Conservation (phyloP, 2,113 vertebrate species). For the Xenopus tropicalis region UCB_Xtro_10.0 CM004445.2:26303001-26303500, state of each 20-base stretch:
- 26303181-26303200: constrained; percentile 84
- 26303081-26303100: constrained; percentile 15
- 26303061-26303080: neutral
- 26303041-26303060: neutral
- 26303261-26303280: constrained; percentile 74
- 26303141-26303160: constrained; percentile 65
- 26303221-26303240: constrained; percentile 74
- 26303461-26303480: constrained; percentile 68
- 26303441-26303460: constrained; percentile 64
- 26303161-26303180: constrained; percentile 58
- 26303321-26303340: constrained; percentile 65
- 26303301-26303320: constrained; percentile 87
- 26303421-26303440: constrained; percentile 67
- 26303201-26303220: constrained; percentile 91
- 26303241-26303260: constrained; percentile 67
- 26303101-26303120: neutral
- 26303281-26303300: constrained; percentile 88
- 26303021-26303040: neutral
- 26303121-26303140: constrained; percentile 51
- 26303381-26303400: constrained; percentile 55
- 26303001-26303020: neutral
- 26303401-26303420: constrained; percentile 74
- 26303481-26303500: constrained; percentile 52
- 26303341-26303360: constrained; percentile 52
- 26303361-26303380: constrained; percentile 53